Conservation (phyloP, 2,888 invertebrate species). For the Nephrotoma guestfalica region DNA sequence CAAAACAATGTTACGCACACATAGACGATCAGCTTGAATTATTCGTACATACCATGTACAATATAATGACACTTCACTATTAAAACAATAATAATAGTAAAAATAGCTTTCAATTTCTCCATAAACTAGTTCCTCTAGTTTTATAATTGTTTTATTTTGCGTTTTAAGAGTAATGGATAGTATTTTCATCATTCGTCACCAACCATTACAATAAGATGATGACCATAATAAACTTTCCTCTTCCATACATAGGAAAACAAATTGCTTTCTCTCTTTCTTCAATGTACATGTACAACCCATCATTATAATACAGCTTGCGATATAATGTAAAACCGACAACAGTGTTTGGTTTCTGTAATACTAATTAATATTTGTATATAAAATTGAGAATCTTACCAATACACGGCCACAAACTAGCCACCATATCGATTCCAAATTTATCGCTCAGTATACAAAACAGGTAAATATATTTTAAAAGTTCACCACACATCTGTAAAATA, state of each 20-base stretch:
- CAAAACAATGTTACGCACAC: background rate
- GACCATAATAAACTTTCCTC: background rate
- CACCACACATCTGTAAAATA: background rate
- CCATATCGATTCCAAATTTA: background rate
- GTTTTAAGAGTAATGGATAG: background rate
- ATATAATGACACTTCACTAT: background rate
- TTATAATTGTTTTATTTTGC: background rate
- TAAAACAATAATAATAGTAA: background rate
- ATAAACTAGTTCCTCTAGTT: background rate
- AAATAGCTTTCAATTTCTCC: slow-evolving; percentile 2
- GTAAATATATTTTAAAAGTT: background rate
- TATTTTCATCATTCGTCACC: background rate
- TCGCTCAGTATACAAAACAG: background rate
- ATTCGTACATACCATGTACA: background rate
- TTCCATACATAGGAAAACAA: background rate
- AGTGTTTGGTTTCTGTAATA: background rate
- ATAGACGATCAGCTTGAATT: background rate
- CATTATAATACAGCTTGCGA: background rate
- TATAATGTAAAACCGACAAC: background rate
- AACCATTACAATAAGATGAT: background rate
- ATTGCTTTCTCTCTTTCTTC: background rate
- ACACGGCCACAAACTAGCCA: background rate
- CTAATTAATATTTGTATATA: background rate
- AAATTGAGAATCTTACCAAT: background rate
- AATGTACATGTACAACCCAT: background rate